These are phyloP conservation scores for Gobio occitaniae DNA, from an alignment of 2,797 vertebrate species.

Conservation along the genomic window DNA sequence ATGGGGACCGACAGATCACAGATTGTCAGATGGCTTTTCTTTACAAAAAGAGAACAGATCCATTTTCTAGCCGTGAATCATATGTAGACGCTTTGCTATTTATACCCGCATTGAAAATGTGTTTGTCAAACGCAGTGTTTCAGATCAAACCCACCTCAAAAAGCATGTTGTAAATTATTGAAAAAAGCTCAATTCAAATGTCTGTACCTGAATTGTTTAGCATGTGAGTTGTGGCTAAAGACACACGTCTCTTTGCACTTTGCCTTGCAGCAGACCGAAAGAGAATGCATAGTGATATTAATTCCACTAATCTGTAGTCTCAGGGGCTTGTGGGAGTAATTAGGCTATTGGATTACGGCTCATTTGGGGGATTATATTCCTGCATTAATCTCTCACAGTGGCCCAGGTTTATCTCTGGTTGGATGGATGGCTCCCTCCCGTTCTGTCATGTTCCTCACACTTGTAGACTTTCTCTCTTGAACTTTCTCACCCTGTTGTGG, in stretches of 20 bases:
- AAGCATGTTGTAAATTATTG: conserved; percentile 15
- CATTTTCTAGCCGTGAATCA: conserved; percentile 15
- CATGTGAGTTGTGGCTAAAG: conserved; percentile 1
- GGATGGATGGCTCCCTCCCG: conserved; percentile 13
- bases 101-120: background rate
- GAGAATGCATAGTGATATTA: conserved; percentile 53
- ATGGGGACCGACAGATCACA: background rate
- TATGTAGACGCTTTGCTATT: background rate
- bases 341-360: conserved; percentile 64
- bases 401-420: conserved; percentile 37
- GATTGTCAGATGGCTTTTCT: background rate
- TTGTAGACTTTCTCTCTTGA: conserved; percentile 23
- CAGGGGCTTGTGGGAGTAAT: conserved; percentile 66
- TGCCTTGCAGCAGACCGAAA: background rate
- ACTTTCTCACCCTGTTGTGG: conserved; percentile 32
- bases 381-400: conserved; percentile 45
- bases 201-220: background rate
- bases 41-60: background rate
- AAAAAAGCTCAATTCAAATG: background rate
- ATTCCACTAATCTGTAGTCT: conserved; percentile 69
- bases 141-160: conserved; percentile 2
- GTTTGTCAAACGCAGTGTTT: background rate
- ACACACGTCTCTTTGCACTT: conserved; percentile 6
- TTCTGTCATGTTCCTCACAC: conserved; percentile 12
- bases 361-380: conserved; percentile 54